phyloP scores from a whole-genome alignment of 2,888 invertebrate genomes.

The Drosophila aldrichi region DNA sequence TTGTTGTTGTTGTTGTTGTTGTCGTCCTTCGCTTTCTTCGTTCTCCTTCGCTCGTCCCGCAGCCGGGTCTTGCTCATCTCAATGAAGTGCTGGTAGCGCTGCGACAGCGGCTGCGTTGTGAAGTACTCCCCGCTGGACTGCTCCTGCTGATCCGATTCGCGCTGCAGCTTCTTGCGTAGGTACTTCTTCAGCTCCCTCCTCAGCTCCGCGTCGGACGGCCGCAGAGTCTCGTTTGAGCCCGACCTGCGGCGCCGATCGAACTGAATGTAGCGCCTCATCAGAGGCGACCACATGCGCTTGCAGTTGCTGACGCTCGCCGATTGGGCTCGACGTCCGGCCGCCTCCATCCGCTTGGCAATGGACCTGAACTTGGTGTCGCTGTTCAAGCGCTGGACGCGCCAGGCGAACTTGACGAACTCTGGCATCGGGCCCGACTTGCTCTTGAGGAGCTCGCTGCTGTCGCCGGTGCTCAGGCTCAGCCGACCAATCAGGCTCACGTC shows the following conservation, averaged over 20 bases:
- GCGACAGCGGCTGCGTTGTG: background rate
- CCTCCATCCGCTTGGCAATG: fast-evolving
- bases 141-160: too few species aligned
- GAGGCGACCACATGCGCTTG: conserved; percentile 8
- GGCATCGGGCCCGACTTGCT: background rate
- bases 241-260: background rate
- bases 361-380: background rate
- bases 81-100: background rate
- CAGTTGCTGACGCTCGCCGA: too few species aligned
- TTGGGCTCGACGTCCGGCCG: too few species aligned
- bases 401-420: background rate
- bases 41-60: too few species aligned
- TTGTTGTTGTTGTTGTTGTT: too few species aligned
- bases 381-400: background rate
- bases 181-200: background rate
- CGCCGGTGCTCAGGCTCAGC: background rate
- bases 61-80: background rate
- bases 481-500: background rate
- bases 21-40: too few species aligned
- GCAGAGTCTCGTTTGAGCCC: background rate
- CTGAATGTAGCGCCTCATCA: background rate
- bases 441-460: too few species aligned
- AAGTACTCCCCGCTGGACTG: conserved; percentile 2
- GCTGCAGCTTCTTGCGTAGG: background rate
- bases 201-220: background rate